phyloP scores from a whole-genome alignment of 2,888 invertebrate species.

The Lottia scabra region DNA sequence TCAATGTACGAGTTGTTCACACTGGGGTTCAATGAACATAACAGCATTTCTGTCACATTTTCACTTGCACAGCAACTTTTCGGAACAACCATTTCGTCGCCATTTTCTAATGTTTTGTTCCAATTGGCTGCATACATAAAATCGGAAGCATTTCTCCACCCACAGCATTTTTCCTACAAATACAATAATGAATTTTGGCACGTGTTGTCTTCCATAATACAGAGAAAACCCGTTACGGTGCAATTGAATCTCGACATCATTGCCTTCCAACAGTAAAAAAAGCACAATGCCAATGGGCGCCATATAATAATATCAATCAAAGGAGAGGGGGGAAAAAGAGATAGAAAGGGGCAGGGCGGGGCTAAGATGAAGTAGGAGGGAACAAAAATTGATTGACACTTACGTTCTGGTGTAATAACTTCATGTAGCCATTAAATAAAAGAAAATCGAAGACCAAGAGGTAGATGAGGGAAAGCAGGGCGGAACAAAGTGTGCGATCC shows the following conservation, averaged over 20 bases:
- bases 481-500: no score
- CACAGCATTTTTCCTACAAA: background rate
- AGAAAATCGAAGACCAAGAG: no score
- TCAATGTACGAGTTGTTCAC: background rate
- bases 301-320: no score
- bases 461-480: no score
- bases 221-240: no score
- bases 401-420: background rate
- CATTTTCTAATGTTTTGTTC: background rate
- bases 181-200: background rate
- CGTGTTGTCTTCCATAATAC: no score
- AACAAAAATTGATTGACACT: background rate
- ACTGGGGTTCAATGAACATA: background rate
- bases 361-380: no score
- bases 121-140: background rate
- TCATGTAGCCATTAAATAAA: background rate
- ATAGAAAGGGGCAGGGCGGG: no score
- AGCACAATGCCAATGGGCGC: no score
- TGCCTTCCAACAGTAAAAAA: no score
- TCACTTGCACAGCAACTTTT: background rate
- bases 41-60: background rate
- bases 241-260: no score
- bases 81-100: background rate
- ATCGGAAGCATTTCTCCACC: background rate
- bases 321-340: no score